These are phyloP conservation scores for Hylaeus volcanicus DNA, from an alignment of 1,140 invertebrate species.

Conservation along the genomic window DNA sequence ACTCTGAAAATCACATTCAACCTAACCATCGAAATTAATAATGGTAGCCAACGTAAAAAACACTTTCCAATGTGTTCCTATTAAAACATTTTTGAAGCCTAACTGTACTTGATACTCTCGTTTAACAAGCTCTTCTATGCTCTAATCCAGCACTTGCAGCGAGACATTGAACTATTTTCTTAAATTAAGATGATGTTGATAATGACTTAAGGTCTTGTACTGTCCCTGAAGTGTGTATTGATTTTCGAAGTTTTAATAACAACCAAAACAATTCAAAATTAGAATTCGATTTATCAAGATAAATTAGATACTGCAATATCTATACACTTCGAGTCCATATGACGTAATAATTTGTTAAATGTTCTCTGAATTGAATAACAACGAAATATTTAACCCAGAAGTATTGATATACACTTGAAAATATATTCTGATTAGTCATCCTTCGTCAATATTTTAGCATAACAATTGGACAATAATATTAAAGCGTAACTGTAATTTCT, in stretches of 20 bases:
- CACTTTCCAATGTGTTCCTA: background rate
- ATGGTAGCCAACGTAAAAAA: too few relatives aligned
- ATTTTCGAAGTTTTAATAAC: too few relatives aligned
- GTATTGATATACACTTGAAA: too few relatives aligned
- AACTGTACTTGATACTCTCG: background rate
- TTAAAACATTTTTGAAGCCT: background rate
- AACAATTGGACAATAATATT: too few relatives aligned
- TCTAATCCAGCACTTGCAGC: background rate
- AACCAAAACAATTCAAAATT: too few relatives aligned
- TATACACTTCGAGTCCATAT: too few relatives aligned
- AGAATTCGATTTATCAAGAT: background rate
- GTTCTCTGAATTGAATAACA: background rate
- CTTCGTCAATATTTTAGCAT: too few relatives aligned
- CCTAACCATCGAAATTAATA: too few relatives aligned
- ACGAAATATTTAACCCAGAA: too few relatives aligned
- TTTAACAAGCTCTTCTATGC: background rate
- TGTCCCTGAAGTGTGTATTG: background rate
- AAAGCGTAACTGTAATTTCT: too few relatives aligned
- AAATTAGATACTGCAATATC: background rate
- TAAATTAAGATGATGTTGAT: slow-evolving; percentile 8
- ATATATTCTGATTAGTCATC: too few relatives aligned
- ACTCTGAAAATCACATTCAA: too few relatives aligned
- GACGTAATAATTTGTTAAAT: background rate
- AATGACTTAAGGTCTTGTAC: background rate
- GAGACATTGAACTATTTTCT: slow-evolving; percentile 2